phyloP scores from a whole-genome alignment of 2,113 vertebrate species.

The Microtus ochrogaster region DNA sequence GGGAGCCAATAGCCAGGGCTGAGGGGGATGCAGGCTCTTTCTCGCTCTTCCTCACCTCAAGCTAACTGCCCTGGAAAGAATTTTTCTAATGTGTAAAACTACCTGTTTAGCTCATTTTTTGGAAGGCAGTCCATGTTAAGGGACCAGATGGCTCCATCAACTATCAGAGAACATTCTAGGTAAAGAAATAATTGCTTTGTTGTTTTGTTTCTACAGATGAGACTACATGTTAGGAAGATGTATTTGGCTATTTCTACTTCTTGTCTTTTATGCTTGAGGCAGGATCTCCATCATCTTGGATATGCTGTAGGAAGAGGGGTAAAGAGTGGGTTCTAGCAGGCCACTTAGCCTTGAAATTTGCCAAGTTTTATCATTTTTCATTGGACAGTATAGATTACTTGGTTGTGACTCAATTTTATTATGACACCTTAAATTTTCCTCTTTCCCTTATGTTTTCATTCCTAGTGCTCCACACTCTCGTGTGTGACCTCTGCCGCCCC shows the following conservation, averaged over 20 bases:
- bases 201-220: constrained; percentile 42
- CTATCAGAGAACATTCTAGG: constrained; percentile 57
- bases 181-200: constrained; percentile 56
- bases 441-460: background rate
- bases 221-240: constrained; percentile 17
- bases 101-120: constrained; percentile 46
- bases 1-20: accelerated
- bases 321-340: background rate
- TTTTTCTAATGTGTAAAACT: constrained; percentile 5
- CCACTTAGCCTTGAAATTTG: background rate
- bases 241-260: background rate
- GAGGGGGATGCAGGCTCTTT: background rate
- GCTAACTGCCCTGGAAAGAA: background rate
- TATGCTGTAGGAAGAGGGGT: background rate
- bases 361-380: background rate
- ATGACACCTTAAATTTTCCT: background rate
- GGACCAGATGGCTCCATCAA: constrained; percentile 42
- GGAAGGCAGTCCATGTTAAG: constrained; percentile 1
- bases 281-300: background rate
- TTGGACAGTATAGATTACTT: background rate
- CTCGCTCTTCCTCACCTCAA: background rate
- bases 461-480: background rate
- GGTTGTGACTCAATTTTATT: background rate
- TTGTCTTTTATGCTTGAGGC: background rate
- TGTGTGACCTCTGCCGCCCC: background rate